These are phyloP conservation scores for Tetanocera ferruginea DNA, from an alignment of 2,888 invertebrate genomes.

Conservation along the genomic window DNA sequence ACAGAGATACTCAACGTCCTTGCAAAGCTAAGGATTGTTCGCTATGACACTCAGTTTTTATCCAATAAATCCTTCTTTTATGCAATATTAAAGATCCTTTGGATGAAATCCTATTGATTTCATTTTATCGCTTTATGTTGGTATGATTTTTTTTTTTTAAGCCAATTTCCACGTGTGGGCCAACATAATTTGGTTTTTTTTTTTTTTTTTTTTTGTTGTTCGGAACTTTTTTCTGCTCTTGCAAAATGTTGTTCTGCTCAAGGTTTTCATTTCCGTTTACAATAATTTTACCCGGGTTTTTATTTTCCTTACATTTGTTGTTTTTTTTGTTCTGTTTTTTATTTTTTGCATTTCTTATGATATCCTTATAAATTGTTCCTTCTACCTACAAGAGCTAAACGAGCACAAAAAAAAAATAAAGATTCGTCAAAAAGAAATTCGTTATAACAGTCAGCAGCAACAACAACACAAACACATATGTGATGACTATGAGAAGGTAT, in stretches of 20 bases:
- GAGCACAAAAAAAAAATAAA: not conserved
- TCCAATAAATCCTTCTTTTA: slow-evolving; percentile 7
- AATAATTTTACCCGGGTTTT: slow-evolving; percentile 33
- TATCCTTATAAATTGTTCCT: slow-evolving; percentile 10
- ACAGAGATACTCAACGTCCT: not conserved
- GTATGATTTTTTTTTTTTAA: not conserved
- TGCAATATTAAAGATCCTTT: slow-evolving; percentile 25
- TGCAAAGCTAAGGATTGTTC: not conserved
- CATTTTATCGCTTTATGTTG: slow-evolving; percentile 16
- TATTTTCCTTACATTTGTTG: slow-evolving; percentile 25
- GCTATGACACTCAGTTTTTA: not conserved
- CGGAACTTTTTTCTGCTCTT: not conserved
- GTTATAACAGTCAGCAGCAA: not conserved
- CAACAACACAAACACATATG: slow-evolving; percentile 18
- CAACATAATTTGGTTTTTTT: not conserved
- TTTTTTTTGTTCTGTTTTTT: not conserved
- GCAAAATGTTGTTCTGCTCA: slow-evolving; percentile 13
- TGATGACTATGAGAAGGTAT: not conserved
- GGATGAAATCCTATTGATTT: slow-evolving; percentile 30
- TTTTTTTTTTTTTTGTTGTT: not conserved
- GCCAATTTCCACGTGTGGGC: slow-evolving; percentile 35
- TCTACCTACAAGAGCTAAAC: too few relatives aligned
- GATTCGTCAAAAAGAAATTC: not conserved
- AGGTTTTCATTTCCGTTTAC: slow-evolving; percentile 64
- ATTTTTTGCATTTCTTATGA: slow-evolving; percentile 10